These are phyloP conservation scores for Dexiosoma caninum DNA, from an alignment of 2,888 invertebrate species.

Conservation along the genomic window DNA sequence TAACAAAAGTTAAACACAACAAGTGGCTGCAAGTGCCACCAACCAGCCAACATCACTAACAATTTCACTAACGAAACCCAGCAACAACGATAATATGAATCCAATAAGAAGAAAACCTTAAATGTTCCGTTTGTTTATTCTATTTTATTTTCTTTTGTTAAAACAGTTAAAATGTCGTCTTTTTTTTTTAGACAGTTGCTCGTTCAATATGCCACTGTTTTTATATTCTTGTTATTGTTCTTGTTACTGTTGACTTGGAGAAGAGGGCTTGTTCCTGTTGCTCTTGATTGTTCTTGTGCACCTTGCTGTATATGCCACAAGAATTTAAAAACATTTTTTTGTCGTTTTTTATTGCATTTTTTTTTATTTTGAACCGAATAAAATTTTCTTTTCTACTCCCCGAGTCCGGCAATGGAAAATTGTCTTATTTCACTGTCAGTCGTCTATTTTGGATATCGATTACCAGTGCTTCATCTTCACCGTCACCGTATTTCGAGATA, in stretches of 20 bases:
- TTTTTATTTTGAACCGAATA: too few species aligned
- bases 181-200: slow-evolving; percentile 57
- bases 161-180: slow-evolving; percentile 61
- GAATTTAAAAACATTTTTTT: too few species aligned
- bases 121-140: slow-evolving; percentile 43
- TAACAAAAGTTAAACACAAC: slow-evolving; percentile 48
- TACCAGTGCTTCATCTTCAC: too few species aligned
- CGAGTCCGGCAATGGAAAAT: too few species aligned
- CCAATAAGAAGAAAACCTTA: not conserved
- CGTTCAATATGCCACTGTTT: slow-evolving; percentile 53
- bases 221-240: not conserved
- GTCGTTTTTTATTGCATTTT: too few species aligned
- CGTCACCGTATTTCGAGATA: too few species aligned
- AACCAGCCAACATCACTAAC: slow-evolving; percentile 44
- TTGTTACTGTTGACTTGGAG: not conserved
- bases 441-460: too few species aligned
- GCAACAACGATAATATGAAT: not conserved
- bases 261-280: slow-evolving; percentile 26
- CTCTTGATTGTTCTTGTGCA: slow-evolving; percentile 5
- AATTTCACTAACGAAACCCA: slow-evolving; percentile 34
- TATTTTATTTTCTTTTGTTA: slow-evolving; percentile 12
- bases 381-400: too few species aligned
- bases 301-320: not conserved
- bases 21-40: slow-evolving; percentile 57
- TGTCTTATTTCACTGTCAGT: too few species aligned